Evolutionary conservation across 2,888 invertebrate genomes (phyloP), one percentile per base, ranked within the genome.

Genomic region (Biston betularia): DNA sequence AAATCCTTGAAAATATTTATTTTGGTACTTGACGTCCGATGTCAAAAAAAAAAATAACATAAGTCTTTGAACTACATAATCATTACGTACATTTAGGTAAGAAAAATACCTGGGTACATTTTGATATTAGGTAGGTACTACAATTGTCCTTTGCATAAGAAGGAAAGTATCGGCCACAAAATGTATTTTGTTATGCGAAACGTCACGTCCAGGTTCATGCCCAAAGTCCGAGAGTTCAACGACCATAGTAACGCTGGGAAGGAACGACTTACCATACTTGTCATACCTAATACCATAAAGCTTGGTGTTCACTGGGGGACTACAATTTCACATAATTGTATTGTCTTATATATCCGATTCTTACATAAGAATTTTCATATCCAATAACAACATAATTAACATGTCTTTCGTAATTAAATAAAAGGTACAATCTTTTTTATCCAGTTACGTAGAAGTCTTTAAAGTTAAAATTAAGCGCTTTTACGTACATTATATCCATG

Each of bases 151-250:
- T 72, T 71, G 68, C 66, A 68, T 69, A 79, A 73, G 52, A 70
- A 57, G 58, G 55, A 68, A 65, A 62, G 56, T 56, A 55, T 53
- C 64, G 59, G 48, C 72, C 68, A 72, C 68, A 63, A 73, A 68
- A 72, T 72, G 79, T 83, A 78, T 75, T 81, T 87, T 84, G 79
- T 85, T 88, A 91, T 89, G 88, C 89, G 79, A 79, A 80, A 80
- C 84, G 79, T 73, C 75, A 80, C 83, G 80, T 83, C 81, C 83
- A 83, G 83, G 77, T 76, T 75, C 75, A 78, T 78, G 79, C 81
- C 82, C 83, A 84, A 83, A 83, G 85, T 79, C 82, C 86, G 69
- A 65, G 76, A 77, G 88, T 89, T 90, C 90, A 86, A 83, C 84
- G 90, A 89, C 90, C 88, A 85, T 78, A 75, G 74, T 67, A 35